Conservation (phyloP, 2,797 vertebrate genomes). For the Platalea minor region DNA sequence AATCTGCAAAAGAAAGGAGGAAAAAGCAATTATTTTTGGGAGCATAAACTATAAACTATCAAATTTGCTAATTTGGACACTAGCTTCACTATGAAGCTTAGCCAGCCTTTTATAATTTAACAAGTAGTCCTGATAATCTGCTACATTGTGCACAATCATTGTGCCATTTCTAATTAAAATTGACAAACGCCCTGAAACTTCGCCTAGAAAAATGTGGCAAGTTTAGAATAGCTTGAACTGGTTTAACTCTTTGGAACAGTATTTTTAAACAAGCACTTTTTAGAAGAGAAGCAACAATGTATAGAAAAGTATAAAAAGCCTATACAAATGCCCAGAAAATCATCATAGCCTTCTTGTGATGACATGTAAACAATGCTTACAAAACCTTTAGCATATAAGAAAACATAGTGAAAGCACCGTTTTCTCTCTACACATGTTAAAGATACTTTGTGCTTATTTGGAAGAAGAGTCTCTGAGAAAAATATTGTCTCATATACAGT, state of each 20-base stretch:
- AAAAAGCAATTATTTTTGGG: constrained; percentile 50
- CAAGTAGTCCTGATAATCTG: constrained; percentile 56
- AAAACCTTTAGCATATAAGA: background rate
- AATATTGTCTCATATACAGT: background rate
- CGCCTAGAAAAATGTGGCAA: background rate
- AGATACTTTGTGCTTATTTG: background rate
- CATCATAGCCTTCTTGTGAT: background rate
- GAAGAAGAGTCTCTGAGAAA: background rate
- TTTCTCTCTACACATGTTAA: background rate
- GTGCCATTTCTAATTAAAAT: constrained; percentile 66
- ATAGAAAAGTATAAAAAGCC: background rate
- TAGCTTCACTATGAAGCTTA: constrained; percentile 50
- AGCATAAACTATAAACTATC: constrained; percentile 44
- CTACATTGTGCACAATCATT: constrained; percentile 42
- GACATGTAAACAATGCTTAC: background rate
- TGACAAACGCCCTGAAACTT: constrained; percentile 58
- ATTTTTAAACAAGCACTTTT: background rate
- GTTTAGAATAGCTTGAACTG: constrained; percentile 30
- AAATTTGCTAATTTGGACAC: constrained; percentile 52
- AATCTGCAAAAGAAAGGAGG: background rate
- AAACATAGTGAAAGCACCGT: background rate
- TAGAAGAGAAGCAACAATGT: background rate
- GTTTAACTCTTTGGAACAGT: constrained; percentile 28
- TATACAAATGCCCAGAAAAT: background rate
- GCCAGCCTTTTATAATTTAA: constrained; percentile 63